These are phyloP conservation scores for Meiosimyza decipiens DNA, from an alignment of 2,888 invertebrate genomes.

Conservation along the genomic window DNA sequence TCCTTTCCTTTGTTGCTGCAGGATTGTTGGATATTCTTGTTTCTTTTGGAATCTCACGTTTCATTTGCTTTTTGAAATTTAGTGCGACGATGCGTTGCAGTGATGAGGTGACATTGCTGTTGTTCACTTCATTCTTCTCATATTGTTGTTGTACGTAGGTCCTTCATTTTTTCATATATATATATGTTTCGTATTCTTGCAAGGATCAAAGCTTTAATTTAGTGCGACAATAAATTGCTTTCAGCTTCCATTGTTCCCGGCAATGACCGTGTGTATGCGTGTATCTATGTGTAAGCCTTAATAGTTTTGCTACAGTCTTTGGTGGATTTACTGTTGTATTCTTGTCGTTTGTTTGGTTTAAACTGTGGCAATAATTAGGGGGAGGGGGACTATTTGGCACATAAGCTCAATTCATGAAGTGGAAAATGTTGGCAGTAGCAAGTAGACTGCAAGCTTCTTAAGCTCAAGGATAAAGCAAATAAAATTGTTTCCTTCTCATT, in stretches of 20 bases:
- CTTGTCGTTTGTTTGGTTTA: not conserved
- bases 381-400: slow-evolving; percentile 1
- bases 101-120: slow-evolving; percentile 8
- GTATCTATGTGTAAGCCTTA: not conserved
- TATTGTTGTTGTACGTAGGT: not conserved
- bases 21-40: not conserved
- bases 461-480: no score
- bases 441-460: not conserved
- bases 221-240: slow-evolving; percentile 22
- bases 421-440: not conserved
- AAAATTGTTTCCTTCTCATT: no score
- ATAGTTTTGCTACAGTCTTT: not conserved
- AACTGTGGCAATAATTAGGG: not conserved
- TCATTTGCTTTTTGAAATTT: slow-evolving; percentile 26
- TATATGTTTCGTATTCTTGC: not conserved
- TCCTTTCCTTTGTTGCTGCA: not conserved
- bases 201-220: slow-evolving; percentile 25
- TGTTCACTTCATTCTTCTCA: not conserved
- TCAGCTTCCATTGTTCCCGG: slow-evolving; percentile 15
- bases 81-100: slow-evolving; percentile 6
- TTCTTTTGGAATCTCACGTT: slow-evolving; percentile 14
- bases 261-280: not conserved
- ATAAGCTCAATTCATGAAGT: slow-evolving; percentile 18
- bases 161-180: not conserved
- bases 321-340: not conserved